Conservation (phyloP, 2,888 invertebrate genomes). For the Brachylomia viminalis region DNA sequence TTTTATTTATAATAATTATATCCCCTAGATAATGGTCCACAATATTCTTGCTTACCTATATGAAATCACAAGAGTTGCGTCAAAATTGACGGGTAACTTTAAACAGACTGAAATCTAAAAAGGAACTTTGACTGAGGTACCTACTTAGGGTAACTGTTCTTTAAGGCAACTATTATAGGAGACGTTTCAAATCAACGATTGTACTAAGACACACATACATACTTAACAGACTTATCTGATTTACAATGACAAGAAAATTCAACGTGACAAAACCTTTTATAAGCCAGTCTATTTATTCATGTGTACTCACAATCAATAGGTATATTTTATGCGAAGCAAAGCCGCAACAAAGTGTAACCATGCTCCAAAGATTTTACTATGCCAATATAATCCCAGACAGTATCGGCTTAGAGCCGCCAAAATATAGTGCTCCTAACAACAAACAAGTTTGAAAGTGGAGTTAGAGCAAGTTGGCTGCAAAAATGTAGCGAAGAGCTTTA, state of each 20-base stretch:
- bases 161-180: neutral
- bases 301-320: neutral
- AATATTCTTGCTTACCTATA: neutral
- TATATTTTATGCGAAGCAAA: conserved; percentile 45
- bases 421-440: conserved; percentile 26
- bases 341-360: conserved; percentile 23
- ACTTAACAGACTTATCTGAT: neutral
- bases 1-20: conserved; percentile 8
- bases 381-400: conserved; percentile 37
- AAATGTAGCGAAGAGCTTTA: conserved; percentile 45
- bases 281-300: neutral
- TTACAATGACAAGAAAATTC: neutral
- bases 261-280: conserved; percentile 3
- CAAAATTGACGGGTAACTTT: neutral
- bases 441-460: conserved; percentile 32
- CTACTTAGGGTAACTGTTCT: neutral
- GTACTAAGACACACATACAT: neutral
- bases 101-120: neutral
- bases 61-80: neutral
- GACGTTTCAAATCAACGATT: neutral
- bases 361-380: conserved; percentile 44
- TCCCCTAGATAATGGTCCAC: conserved; percentile 29
- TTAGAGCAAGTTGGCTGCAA: conserved; percentile 41
- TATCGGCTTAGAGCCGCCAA: conserved; percentile 30
- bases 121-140: neutral